These are phyloP conservation scores for Amphiprion clarkii DNA, from an alignment of 2,797 vertebrate species.

Conservation along the genomic window DNA sequence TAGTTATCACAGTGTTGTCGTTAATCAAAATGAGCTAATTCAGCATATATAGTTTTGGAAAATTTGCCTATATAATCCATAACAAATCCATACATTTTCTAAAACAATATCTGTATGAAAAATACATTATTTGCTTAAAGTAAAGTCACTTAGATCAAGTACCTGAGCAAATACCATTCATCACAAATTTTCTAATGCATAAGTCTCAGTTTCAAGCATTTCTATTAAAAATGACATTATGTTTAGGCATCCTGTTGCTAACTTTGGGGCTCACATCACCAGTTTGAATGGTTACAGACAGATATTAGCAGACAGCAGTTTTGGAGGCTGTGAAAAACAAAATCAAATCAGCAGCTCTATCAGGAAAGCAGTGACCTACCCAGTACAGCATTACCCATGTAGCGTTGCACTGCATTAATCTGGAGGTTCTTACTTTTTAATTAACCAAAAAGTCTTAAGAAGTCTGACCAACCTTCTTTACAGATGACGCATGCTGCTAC, in stretches of 20 bases:
- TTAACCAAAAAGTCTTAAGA: neutral
- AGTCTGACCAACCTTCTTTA: slow-evolving; percentile 9
- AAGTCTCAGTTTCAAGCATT: neutral
- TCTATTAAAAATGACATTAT: neutral
- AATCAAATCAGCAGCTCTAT: slow-evolving; percentile 11
- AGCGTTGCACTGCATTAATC: neutral
- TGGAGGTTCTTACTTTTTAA: neutral
- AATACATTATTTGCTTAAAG: neutral
- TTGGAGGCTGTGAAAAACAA: slow-evolving; percentile 1
- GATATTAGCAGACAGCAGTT: neutral
- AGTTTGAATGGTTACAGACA: neutral
- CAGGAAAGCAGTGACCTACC: neutral
- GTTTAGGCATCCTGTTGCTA: neutral
- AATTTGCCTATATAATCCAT: neutral
- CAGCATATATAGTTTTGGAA: no score
- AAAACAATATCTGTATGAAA: neutral
- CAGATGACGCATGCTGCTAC: neutral
- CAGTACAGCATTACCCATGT: neutral
- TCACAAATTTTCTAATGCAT: neutral
- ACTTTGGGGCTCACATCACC: neutral
- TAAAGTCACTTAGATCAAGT: neutral
- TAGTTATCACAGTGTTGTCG: no score
- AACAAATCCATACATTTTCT: neutral
- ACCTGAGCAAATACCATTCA: neutral
- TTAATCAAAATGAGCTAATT: no score